Conservation (phyloP, 1,140 invertebrate species). For the Chironomus tepperi region DNA sequence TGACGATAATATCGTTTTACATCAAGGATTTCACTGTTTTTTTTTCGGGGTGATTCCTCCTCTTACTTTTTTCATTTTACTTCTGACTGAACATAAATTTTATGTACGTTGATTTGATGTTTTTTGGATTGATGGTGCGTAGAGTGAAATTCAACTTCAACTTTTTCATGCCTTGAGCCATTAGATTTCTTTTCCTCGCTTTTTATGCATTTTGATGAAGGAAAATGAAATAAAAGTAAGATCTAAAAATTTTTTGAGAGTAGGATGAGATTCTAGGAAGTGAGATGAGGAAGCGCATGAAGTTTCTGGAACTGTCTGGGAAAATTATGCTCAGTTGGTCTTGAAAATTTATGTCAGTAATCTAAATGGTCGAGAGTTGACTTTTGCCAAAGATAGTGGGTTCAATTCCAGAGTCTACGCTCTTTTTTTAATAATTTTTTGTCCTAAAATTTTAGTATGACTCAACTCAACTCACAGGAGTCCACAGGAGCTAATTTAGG, state of each 20-base stretch:
- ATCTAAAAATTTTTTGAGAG: neutral
- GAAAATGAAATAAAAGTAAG: neutral
- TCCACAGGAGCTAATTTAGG: too few species aligned
- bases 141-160: neutral
- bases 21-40: neutral
- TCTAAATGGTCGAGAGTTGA: too few species aligned
- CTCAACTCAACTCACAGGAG: too few species aligned
- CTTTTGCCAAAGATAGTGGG: too few species aligned
- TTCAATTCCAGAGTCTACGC: too few species aligned
- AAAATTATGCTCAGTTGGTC: too few species aligned
- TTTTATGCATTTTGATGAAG: slow-evolving; percentile 6
- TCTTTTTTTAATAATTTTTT: too few species aligned
- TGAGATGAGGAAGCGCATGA: too few species aligned
- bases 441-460: too few species aligned
- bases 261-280: too few species aligned
- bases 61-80: neutral
- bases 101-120: slow-evolving; percentile 22
- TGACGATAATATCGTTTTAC: slow-evolving; percentile 7
- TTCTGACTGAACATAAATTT: slow-evolving; percentile 7
- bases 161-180: slow-evolving; percentile 17
- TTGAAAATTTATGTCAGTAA: too few species aligned
- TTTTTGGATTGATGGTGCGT: slow-evolving; percentile 12
- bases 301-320: too few species aligned
- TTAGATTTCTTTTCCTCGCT: slow-evolving; percentile 14
- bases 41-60: neutral